These are phyloP conservation scores for Porites evermanni DNA, from an alignment of 92 coral and sea anemone genomes.

Conservation along the genomic window DNA sequence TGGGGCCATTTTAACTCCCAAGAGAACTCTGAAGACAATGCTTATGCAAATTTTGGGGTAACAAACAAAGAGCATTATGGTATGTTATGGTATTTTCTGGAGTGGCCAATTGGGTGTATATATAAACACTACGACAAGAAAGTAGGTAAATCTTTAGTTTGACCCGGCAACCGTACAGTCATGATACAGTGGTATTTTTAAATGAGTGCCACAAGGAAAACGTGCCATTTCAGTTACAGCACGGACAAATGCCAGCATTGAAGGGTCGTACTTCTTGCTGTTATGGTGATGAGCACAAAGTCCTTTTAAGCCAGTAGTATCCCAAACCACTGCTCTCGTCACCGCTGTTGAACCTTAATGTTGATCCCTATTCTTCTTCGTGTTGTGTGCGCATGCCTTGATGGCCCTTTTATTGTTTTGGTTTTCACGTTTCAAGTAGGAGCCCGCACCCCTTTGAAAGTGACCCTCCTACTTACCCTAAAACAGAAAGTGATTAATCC, in stretches of 20 bases:
- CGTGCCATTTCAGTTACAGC: too few species aligned
- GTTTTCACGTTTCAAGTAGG: slow-evolving; percentile 47
- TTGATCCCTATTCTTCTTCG: neutral
- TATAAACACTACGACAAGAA: too few species aligned
- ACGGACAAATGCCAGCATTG: slow-evolving; percentile 45
- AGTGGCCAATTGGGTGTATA: too few species aligned
- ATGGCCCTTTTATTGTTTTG: slow-evolving; percentile 77
- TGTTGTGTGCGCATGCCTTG: slow-evolving; percentile 79
- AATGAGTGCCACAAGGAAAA: too few species aligned
- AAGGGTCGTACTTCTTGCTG: slow-evolving; percentile 74
- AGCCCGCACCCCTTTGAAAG: slow-evolving; percentile 68
- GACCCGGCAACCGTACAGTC: too few species aligned
- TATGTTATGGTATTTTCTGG: too few species aligned
- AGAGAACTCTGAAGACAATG: too few species aligned
- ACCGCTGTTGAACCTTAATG: slow-evolving; percentile 60
- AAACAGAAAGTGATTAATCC: neutral
- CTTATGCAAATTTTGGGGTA: too few species aligned
- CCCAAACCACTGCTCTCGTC: slow-evolving; percentile 92
- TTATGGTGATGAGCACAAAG: slow-evolving; percentile 55
- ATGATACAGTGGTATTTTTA: too few species aligned
- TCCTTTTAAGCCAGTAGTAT: slow-evolving; percentile 75
- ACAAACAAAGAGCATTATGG: too few species aligned
- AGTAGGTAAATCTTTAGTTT: too few species aligned
- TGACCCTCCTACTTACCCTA: slow-evolving; percentile 62
- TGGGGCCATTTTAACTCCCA: too few species aligned